phyloP scores from a whole-genome alignment of 2,113 vertebrate genomes.

The Heloderma charlesbogerti region DNA sequence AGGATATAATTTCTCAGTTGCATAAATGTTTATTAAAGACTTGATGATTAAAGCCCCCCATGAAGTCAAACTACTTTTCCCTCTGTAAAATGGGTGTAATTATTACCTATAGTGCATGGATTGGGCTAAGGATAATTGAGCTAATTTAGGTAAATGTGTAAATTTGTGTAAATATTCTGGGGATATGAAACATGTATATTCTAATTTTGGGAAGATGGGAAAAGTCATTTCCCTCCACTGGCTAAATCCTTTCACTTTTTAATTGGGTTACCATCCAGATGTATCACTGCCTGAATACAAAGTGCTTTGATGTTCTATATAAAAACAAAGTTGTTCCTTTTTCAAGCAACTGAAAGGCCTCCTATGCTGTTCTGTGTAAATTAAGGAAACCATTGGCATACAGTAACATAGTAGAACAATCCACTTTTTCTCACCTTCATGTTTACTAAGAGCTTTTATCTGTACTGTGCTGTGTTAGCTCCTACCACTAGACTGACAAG shows the following conservation, averaged over 20 bases:
- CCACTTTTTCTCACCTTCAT: not conserved
- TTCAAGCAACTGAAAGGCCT: not conserved
- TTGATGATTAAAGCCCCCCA: not conserved
- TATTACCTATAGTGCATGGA: not conserved
- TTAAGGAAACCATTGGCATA: not conserved
- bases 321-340: not conserved
- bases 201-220: not conserved
- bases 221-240: not conserved
- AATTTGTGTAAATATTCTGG: not conserved
- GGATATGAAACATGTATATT: not conserved
- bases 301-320: not conserved
- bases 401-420: not conserved
- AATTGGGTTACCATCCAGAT: not conserved
- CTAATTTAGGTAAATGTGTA: not conserved
- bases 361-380: fast-evolving
- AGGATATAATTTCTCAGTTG: not conserved
- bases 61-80: not conserved
- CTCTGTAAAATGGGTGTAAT: not conserved
- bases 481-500: not conserved
- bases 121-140: not conserved
- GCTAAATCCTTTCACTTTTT: fast-evolving
- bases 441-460: not conserved
- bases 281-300: not conserved
- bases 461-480: not conserved
- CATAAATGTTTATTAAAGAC: not conserved